These are phyloP conservation scores for Frankliniella intonsa DNA, from an alignment of 2,888 invertebrate species.

Conservation along the genomic window DNA sequence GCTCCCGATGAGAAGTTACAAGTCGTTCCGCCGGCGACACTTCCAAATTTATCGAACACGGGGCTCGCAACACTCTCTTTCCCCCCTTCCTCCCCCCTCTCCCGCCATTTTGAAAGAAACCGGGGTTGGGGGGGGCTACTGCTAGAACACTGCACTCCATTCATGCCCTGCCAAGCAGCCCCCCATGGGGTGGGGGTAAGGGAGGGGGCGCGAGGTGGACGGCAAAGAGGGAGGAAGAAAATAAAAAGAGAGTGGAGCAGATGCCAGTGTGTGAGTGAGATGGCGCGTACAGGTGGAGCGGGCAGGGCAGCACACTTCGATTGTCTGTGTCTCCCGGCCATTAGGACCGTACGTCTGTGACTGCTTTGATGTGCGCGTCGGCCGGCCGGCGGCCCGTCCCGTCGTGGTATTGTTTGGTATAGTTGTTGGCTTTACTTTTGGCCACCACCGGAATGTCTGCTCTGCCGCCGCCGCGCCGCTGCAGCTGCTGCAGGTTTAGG, in stretches of 20 bases:
- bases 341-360: too few relatives aligned
- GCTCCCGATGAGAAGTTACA: neutral
- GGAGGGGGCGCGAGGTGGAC: neutral
- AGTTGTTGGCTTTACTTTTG: too few relatives aligned
- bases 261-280: too few relatives aligned
- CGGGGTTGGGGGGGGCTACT: neutral
- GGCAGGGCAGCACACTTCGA: too few relatives aligned
- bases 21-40: neutral
- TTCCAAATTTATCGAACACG: slow-evolving; percentile 4
- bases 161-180: neutral
- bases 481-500: neutral
- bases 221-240: neutral
- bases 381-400: too few relatives aligned
- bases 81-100: neutral
- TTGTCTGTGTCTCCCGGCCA: too few relatives aligned
- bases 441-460: neutral
- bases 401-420: too few relatives aligned
- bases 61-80: neutral
- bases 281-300: too few relatives aligned
- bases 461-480: neutral
- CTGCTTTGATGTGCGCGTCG: too few relatives aligned
- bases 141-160: neutral
- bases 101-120: neutral
- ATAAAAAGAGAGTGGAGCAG: too few relatives aligned
- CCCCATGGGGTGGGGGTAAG: too few relatives aligned